Base-by-base conservation (phyloP, 2,888 invertebrate species). In the Xanthia icteritia region DNA sequence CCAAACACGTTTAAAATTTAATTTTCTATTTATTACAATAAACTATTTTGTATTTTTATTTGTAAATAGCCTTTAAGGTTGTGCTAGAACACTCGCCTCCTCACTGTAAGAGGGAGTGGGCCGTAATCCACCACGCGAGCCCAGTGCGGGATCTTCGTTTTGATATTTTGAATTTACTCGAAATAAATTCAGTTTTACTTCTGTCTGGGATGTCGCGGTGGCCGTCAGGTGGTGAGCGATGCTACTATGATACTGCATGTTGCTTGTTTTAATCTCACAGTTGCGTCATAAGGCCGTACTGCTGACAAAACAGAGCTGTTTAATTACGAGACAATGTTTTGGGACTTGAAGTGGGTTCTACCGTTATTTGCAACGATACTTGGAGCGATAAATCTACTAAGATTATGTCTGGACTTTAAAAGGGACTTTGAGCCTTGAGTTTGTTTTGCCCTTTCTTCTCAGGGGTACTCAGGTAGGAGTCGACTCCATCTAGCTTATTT, bases 231-330 rank as follows among this genome's bases (percentile, higher is more conserved):
- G 79, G 82, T 58, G 67, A 73, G 73, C 82, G 79, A 69, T 45
- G 66, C 68, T 27, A 27, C 71, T 72, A 79, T 85, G 71, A 85
- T 82, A 84, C 75, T 60, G 73, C 73, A 79, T 27, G 54, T 56
- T 76, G 65, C 71, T 72, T 77, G 85, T 82, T 84, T 76, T 82
- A 85, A 82, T 84, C 68, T 73, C 73, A 73, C 82, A 23, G 82
- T 79, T 65, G 66, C 76, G 76, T 76, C 84, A 82, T 36, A 48
- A 58, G 31, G 42, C 63, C 67, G 54, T 69, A 51, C 56, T 71
- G 58, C 58, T 69, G 56, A 60, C 68, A 73, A 51, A 71, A 71
- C 61, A 65, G 15, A 69, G 67, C 54, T 51, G 67, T 42, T 68
- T 64, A 56, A 75, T 54, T 71, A 74, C 70, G 20, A 68, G 17